phyloP scores from a whole-genome alignment of 2,113 vertebrate genomes.

The Australoheros scitulus region DNA sequence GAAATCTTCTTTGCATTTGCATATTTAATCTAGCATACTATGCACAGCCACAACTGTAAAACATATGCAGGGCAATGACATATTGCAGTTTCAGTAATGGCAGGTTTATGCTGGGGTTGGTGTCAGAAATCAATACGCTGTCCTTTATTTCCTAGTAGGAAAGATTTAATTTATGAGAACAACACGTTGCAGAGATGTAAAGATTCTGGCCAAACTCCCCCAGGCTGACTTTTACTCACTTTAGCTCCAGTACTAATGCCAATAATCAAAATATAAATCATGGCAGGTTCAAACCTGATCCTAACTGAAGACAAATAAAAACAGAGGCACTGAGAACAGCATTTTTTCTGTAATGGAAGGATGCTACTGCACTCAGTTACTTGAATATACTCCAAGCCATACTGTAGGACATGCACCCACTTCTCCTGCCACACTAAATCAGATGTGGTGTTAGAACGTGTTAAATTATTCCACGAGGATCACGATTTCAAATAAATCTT shows the following conservation, averaged over 20 bases:
- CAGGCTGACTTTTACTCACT: background rate
- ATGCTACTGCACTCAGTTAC: background rate
- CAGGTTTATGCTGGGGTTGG: background rate
- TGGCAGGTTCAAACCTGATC: background rate
- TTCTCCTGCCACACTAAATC: slow-evolving; percentile 1
- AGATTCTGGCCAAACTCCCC: background rate
- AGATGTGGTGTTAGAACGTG: slow-evolving; percentile 20
- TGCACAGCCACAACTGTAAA: background rate
- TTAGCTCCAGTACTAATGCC: background rate
- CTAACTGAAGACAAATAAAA: background rate
- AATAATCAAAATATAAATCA: background rate
- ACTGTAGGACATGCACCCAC: background rate
- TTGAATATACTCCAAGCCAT: background rate
- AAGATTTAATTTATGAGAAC: background rate
- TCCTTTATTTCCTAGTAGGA: background rate
- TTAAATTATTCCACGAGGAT: slow-evolving; percentile 42
- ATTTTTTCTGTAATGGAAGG: background rate
- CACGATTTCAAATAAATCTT: slow-evolving; percentile 39
- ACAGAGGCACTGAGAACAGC: background rate
- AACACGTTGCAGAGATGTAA: background rate
- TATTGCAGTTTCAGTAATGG: slow-evolving; percentile 1
- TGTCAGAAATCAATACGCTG: background rate
- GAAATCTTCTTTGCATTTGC: background rate
- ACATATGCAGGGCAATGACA: background rate
- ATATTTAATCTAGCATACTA: background rate